These are phyloP conservation scores for Horisme vitalbata DNA, from an alignment of 2,888 invertebrate genomes.

Conservation along the genomic window DNA sequence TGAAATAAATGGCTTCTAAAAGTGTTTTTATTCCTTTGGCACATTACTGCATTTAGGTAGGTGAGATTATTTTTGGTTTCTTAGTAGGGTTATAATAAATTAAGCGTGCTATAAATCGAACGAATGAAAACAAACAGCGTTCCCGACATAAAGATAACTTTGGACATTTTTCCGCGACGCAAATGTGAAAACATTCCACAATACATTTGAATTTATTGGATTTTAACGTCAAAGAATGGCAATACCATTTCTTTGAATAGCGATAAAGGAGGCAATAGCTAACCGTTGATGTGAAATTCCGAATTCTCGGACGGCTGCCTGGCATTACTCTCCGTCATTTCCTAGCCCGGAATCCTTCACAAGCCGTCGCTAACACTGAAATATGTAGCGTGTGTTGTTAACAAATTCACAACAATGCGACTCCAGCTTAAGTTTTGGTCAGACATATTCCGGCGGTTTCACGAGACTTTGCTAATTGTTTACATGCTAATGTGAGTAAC, in stretches of 20 bases:
- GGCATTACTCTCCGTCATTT: slow-evolving; percentile 32
- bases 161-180: slow-evolving; percentile 2
- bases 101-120: neutral
- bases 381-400: slow-evolving; percentile 43
- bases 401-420: slow-evolving; percentile 47
- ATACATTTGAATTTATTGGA: slow-evolving; percentile 15
- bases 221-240: slow-evolving; percentile 20
- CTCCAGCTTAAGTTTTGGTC: slow-evolving; percentile 34
- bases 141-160: neutral
- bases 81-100: neutral
- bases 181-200: slow-evolving; percentile 11
- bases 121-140: neutral
- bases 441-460: slow-evolving; percentile 32
- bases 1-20: slow-evolving; percentile 15
- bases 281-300: slow-evolving; percentile 29
- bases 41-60: neutral
- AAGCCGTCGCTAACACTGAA: slow-evolving; percentile 36
- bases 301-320: slow-evolving; percentile 21
- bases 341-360: slow-evolving; percentile 52
- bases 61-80: neutral
- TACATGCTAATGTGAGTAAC: slow-evolving; percentile 9
- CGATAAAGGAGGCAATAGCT: slow-evolving; percentile 28
- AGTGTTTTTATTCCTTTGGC: slow-evolving; percentile 13
- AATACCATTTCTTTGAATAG: slow-evolving; percentile 26
- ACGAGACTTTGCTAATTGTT: slow-evolving; percentile 22